phyloP scores from a whole-genome alignment of 2,888 invertebrate species.

The Thysanoteuthis rhombus region DNA sequence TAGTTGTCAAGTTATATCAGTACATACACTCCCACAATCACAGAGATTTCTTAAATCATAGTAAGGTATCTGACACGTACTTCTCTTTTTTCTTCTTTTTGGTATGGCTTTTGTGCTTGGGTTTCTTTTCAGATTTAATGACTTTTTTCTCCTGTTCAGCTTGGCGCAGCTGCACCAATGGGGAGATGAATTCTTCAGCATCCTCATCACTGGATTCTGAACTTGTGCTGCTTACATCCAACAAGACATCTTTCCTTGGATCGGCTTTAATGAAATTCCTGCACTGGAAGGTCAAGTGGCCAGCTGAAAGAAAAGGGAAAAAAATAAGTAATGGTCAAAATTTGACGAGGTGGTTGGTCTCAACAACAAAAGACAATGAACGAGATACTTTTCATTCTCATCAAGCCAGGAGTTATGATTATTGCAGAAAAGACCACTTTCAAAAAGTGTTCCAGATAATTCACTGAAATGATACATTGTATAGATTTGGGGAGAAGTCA shows the following conservation, averaged over 20 bases:
- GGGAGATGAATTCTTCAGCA: conserved; percentile 71
- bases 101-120: neutral
- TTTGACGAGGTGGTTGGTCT: neutral
- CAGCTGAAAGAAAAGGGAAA: conserved; percentile 72
- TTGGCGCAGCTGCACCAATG: conserved; percentile 53
- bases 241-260: conserved; percentile 85
- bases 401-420: no score
- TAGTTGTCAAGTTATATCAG: no score
- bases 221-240: conserved; percentile 94
- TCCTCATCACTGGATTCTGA: conserved; percentile 79
- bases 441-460: no score
- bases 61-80: neutral
- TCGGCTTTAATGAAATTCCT: conserved; percentile 93
- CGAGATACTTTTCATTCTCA: no score
- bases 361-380: no score
- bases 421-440: no score
- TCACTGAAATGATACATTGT: no score
- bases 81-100: neutral
- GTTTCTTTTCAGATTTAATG: neutral
- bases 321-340: neutral
- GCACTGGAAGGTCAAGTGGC: conserved; percentile 95
- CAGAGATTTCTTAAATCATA: neutral
- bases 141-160: neutral
- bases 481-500: no score
- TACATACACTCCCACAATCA: no score